phyloP scores from a whole-genome alignment of 92 coral and sea anemone species.

The Epizoanthus ramosus region DNA sequence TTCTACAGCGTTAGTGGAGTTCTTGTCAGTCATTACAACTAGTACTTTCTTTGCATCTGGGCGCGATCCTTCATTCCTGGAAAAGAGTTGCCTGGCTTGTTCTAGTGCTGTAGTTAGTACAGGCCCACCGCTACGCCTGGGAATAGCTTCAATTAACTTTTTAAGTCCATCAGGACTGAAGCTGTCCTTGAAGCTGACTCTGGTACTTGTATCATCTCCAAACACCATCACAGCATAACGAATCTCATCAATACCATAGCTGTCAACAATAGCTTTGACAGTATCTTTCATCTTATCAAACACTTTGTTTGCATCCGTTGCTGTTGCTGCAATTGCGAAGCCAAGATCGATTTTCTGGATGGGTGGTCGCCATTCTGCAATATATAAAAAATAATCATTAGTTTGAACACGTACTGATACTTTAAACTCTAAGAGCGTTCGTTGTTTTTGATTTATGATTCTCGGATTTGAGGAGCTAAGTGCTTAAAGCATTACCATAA shows the following conservation, averaged over 20 bases:
- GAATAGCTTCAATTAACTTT: conserved; percentile 12
- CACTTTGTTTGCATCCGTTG: conserved; percentile 56
- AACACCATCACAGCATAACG: conserved; percentile 53
- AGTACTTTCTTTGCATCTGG: conserved; percentile 44
- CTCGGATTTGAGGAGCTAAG: too few species aligned
- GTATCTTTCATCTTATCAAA: conserved; percentile 62
- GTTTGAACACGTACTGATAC: too few species aligned
- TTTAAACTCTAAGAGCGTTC: too few species aligned
- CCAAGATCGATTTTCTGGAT: conserved; percentile 57
- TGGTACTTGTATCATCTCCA: conserved; percentile 45
- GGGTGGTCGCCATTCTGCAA: conserved; percentile 13
- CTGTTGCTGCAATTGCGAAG: conserved; percentile 67
- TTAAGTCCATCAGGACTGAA: conserved; percentile 33
- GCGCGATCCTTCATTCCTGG: conserved; percentile 45
- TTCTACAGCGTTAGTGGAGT: conserved; percentile 46
- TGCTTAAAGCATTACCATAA: too few species aligned
- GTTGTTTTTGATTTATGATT: too few species aligned
- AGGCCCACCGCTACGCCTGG: conserved; percentile 46
- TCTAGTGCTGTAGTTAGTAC: conserved; percentile 40
- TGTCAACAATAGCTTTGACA: conserved; percentile 49
- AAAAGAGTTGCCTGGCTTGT: conserved; percentile 46
- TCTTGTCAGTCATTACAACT: conserved; percentile 51
- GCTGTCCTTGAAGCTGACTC: conserved; percentile 29
- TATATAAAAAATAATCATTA: too few species aligned
- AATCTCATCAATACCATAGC: conserved; percentile 48